phyloP scores from a whole-genome alignment of 1,140 invertebrate species.

The Lutraria rhynchaena region DNA sequence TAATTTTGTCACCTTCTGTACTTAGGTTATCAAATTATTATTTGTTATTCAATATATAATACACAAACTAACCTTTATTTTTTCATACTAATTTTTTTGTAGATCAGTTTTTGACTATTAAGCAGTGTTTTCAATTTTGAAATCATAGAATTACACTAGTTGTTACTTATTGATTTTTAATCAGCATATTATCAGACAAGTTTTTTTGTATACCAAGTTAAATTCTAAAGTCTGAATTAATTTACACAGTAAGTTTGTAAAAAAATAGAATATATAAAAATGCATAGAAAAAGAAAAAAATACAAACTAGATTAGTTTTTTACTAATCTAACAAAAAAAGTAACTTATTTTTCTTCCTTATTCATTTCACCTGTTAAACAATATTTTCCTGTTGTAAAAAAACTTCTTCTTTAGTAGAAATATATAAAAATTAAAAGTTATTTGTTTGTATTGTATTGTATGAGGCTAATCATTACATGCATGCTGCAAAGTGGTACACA shows the following conservation, averaged over 20 bases:
- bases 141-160: no score
- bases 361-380: background rate
- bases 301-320: background rate
- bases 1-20: conserved; percentile 9
- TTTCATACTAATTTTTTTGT: background rate
- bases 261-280: conserved; percentile 21
- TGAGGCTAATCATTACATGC: no score
- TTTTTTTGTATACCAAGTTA: background rate
- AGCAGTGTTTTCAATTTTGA: no score
- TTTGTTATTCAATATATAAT: conserved; percentile 8
- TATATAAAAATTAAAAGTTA: no score
- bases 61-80: conserved; percentile 9
- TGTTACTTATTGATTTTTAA: background rate
- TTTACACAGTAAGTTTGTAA: background rate
- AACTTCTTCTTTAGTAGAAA: no score
- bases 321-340: conserved; percentile 35
- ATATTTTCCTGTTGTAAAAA: no score
- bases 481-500: no score
- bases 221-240: background rate
- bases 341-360: background rate
- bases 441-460: no score
- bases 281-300: conserved; percentile 27
- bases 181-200: background rate
- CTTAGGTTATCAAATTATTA: conserved; percentile 16
- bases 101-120: no score